Evolutionary conservation across 2,797 vertebrate species (phyloP).

Genomic region (Tapera naevia): DNA sequence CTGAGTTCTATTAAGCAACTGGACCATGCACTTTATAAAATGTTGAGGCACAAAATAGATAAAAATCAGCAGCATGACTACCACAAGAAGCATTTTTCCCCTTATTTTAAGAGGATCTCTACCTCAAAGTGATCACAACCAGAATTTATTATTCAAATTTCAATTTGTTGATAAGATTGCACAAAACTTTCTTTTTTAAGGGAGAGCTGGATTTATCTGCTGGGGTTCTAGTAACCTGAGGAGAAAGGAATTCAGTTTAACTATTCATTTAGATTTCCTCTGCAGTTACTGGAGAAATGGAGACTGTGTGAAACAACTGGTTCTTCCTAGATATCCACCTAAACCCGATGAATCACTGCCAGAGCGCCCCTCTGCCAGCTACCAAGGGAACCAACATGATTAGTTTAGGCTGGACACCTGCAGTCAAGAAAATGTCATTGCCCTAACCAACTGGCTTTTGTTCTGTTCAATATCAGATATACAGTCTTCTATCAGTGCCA

Average conservation of each 20-base stretch:
- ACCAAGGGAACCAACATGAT: neutral
- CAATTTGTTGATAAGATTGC: neutral
- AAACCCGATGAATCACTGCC: neutral
- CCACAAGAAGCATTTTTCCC: neutral
- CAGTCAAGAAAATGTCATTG: neutral
- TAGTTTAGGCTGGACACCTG: neutral
- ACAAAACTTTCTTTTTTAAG: neutral
- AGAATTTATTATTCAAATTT: neutral
- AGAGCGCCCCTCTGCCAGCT: neutral
- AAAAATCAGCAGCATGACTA: neutral
- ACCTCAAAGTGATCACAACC: neutral
- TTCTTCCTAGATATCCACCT: neutral
- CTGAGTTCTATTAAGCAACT: neutral
- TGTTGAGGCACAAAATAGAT: neutral
- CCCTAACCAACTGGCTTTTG: neutral
- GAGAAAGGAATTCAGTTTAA: neutral
- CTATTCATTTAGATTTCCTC: neutral
- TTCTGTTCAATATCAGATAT: neutral
- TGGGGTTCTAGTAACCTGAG: neutral
- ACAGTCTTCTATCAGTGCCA: neutral
- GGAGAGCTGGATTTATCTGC: neutral
- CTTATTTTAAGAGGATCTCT: neutral
- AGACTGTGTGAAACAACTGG: neutral
- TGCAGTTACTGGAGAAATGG: neutral
- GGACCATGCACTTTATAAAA: neutral